phyloP scores from a whole-genome alignment of 2,113 vertebrate species.

The Xiphorhynchus elegans region DNA sequence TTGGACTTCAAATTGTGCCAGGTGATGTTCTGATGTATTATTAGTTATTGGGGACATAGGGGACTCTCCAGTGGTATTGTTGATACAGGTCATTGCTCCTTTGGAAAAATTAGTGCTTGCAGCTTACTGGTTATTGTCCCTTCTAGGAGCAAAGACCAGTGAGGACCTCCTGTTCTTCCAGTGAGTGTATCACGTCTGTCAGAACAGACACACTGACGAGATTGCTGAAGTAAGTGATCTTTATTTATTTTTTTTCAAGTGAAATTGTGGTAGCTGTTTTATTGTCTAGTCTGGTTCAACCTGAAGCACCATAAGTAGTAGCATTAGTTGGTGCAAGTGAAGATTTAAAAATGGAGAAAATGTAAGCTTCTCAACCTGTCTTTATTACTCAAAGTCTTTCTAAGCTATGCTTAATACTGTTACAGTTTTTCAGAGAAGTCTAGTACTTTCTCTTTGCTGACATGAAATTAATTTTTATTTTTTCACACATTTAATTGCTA shows the following conservation, averaged over 20 bases:
- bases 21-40: background rate
- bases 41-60: background rate
- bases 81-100: background rate
- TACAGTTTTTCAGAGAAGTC: background rate
- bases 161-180: background rate
- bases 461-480: background rate
- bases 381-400: background rate
- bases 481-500: background rate
- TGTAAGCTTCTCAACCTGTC: background rate
- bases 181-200: background rate
- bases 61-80: background rate
- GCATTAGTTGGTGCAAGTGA: fast-evolving
- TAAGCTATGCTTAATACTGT: background rate
- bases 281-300: background rate
- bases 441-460: background rate
- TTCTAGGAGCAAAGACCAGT: background rate
- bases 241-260: background rate
- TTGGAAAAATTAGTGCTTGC: background rate
- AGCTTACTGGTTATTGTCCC: background rate
- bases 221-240: background rate
- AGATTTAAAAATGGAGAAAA: background rate
- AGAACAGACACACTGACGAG: background rate
- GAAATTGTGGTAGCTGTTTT: background rate
- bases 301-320: background rate
- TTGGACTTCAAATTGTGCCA: background rate